Base-by-base conservation (phyloP, 2,888 invertebrate species). In the Creontiades dilutus region DNA sequence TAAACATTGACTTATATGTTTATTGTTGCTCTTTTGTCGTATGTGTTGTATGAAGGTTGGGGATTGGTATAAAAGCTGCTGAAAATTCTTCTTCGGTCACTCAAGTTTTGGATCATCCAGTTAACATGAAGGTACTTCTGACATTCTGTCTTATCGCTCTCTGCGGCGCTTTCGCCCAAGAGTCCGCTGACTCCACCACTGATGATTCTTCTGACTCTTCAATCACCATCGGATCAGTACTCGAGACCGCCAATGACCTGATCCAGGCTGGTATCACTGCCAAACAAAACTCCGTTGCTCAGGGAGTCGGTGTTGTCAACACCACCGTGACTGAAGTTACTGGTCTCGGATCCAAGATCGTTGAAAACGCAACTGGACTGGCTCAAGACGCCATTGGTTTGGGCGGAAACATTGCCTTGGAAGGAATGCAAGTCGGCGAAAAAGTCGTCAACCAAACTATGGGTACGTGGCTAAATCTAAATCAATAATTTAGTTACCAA, bases 91-190 rank as follows among this genome's bases (percentile, higher is more conserved):
- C 13, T 9, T 11, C 0, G 11, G 68, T 68, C 23, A 68, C 19
- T 78, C 19, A 1, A 78, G 47, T 78, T 78, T 16, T 47, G n/a
- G 11, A 9, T 19, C 28, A 46, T n/a, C 9, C 78, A 78, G 9
- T 47, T 16, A 78, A 4, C 78, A 78, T 78, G 78, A 78, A 78
- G 28, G 46, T 46, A 19, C 37, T 46, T 46, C 13, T 78, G 16
- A n/a, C 46, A 4, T 78, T 78, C 78, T 78, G 78, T 47, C 78
- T 78, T 37, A 4, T 78, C 46, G 78, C 78, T 19, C n/a, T 78
- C 78, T 78, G 46, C 78, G 78, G 78, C 78, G 78, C 78, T 46
- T 46, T 78, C n/a, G 78, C 78, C 47, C 16, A 14, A 57, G 57
- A 57, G 5, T 37, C 37, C 2, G 37, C 37, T 37, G 37, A 37